Evolutionary conservation across 2,888 invertebrate genomes (phyloP).

Genomic region (Acanthosoma haemorrhoidale): DNA sequence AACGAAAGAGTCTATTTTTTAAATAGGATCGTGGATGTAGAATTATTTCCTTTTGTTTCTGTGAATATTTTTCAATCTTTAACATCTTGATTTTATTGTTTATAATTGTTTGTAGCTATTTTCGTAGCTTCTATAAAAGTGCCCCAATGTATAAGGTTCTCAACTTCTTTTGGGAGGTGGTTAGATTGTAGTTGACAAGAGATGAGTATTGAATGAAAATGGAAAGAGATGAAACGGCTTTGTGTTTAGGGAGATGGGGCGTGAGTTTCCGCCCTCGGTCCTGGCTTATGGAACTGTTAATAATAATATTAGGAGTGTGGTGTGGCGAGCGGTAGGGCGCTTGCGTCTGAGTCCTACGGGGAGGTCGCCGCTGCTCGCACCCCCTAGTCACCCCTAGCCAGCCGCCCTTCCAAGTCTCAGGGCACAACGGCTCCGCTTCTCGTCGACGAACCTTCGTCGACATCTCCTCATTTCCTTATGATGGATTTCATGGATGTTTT

Average conservation of each 20-base stretch:
- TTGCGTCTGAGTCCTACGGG: not conserved
- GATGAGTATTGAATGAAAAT: slow-evolving; percentile 14
- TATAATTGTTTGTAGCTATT: no score
- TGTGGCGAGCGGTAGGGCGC: not conserved
- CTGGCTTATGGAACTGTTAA: slow-evolving; percentile 35
- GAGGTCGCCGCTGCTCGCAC: not conserved
- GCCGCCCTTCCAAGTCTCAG: slow-evolving; percentile 23
- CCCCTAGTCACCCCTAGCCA: slow-evolving; percentile 24
- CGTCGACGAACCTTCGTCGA: no score
- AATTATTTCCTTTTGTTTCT: no score
- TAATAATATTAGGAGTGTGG: slow-evolving; percentile 35
- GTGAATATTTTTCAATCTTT: no score
- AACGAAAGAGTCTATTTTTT: no score
- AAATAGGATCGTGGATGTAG: no score
- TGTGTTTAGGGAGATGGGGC: slow-evolving; percentile 21
- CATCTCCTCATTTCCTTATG: no score
- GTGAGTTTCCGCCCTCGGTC: slow-evolving; percentile 34
- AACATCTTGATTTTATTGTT: no score
- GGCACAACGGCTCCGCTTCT: not conserved
- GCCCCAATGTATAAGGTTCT: no score
- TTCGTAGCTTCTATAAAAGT: no score
- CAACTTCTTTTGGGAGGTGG: no score
- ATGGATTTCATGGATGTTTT: not conserved
- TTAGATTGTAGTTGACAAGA: not conserved
- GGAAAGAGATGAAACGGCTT: slow-evolving; percentile 14